Evolutionary conservation across 2,888 invertebrate genomes (phyloP), one percentile per base, ranked within the genome.

Genomic region (Cerastoderma edule): DNA sequence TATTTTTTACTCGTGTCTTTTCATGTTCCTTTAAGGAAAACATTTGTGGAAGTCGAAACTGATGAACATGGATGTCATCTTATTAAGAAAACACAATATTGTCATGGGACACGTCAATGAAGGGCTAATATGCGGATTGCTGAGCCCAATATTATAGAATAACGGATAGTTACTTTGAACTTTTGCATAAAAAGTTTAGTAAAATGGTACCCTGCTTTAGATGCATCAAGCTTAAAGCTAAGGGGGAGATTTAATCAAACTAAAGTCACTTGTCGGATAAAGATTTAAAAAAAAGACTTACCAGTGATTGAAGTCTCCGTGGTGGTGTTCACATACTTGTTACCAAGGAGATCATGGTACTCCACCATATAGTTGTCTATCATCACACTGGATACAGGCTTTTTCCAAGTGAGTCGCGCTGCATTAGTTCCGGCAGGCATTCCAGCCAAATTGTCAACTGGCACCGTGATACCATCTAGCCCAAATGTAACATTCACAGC

Each of bases 391-490:
- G 57, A 46, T 1, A 54, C n/a, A 13, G 80, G 72, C 0, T 65
- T 54, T 2, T 39, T 30, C 87, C 87, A 87, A 2, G 67, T 63
- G 46, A 87, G 13, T 13, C 46, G 70, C 2, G 81, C 32, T 6
- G 76, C 56, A 53, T 75, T 70, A 16, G 65, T 67, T 1, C 70
- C 79, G 10, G 63, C 39, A 4, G 33, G 19, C 10, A 30, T 66
- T 0, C 57, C 60, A 10, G 16, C 48, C 2, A 84, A 54, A n/a
- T 81, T 72, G 19, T 33, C 64, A 10, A 84, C 77, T 33, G 48
- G 63, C 0, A 67, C 63, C 10, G 65, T 54, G 2, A 83, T 64
- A 13, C 76, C 72, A 13, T 69, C 68, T 0, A 35, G 53, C 19
- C 80, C 78, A 69, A 72, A 83, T 10, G 71, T 76, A 1, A 84